Base-by-base conservation (phyloP, 2,888 invertebrate species). In the Lasioglossum pauxillum region DNA sequence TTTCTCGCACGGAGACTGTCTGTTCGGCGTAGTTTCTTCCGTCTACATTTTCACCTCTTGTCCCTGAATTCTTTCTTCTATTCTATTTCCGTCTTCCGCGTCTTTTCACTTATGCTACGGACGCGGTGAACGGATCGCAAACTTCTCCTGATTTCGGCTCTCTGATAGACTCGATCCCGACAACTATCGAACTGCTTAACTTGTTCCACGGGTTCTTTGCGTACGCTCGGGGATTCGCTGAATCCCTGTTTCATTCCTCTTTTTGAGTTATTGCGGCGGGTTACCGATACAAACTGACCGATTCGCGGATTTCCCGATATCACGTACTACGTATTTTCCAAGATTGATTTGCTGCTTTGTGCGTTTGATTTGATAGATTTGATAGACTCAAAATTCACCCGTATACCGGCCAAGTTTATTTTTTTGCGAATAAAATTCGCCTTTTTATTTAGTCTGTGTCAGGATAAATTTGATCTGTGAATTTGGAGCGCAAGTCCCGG, bases 141-240 rank as follows among this genome's bases (percentile, higher is more conserved):
- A 82, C n/a, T 78, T 85, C 71, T 46, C 57, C 41, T 38, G 78
- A 84, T 85, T 86, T 86, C 79, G 75, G 75, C 46, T 44, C 46
- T 53, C 57, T n/a, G 74, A 80, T 77, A 67, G 80, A 83, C 77
- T 85, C 86, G 78, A 84, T 84, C 41, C 80, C 77, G 78, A 78
- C n/a, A 72, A 80, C 75, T 77, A 57, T 46, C 75, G 60, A 72
- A n/a, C n/a, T 75, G 60, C 80, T 38, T 72, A 83, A 80, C 75
- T 83, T 80, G 72, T 73, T 76, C 73, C 31, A 19, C 41, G n/a
- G 64, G 35, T 49, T 72, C 83, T 80, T 73, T 53, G 31, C 72
- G 72, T 64, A 72, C 38, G n/a, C 46, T 44, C 16, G 12, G 64
- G 60, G 46, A 46, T 49, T 38, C 64, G 31, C 16, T 27, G 31